These are phyloP conservation scores for Dolichopus griseipennis DNA, from an alignment of 2,888 invertebrate species.

Conservation along the genomic window DNA sequence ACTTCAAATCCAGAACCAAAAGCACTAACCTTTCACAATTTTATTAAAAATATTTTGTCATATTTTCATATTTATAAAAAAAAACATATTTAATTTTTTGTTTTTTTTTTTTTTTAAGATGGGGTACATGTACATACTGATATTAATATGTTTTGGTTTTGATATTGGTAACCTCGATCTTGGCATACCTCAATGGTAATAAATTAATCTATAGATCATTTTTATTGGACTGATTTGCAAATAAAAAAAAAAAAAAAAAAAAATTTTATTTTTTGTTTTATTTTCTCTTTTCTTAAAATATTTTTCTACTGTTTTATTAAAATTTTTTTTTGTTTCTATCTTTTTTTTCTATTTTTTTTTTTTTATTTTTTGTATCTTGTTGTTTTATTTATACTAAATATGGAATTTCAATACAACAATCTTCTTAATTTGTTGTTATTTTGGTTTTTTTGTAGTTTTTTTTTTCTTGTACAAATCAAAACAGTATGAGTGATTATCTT, in stretches of 20 bases:
- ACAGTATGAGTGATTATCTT: neutral
- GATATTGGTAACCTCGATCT: neutral
- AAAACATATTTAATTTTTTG: too few species aligned
- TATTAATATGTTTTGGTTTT: neutral
- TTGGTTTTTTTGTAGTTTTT: neutral
- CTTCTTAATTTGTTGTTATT: neutral
- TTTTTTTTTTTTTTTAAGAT: too few species aligned
- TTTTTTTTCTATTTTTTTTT: too few species aligned
- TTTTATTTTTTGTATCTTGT: too few species aligned
- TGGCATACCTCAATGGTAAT: constrained; percentile 4
- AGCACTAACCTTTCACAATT: neutral
- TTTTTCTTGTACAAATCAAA: neutral
- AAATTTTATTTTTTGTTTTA: neutral
- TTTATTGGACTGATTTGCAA: constrained; percentile 4
- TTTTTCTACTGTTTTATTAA: too few species aligned
- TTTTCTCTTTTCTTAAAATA: too few species aligned
- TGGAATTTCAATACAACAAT: neutral
- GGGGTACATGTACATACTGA: too few species aligned
- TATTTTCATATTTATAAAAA: neutral
- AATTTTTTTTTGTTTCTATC: too few species aligned
- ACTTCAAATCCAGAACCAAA: neutral
- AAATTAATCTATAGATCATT: constrained; percentile 6
- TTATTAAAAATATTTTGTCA: neutral
- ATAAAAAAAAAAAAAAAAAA: neutral
- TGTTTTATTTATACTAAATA: neutral